phyloP scores from a whole-genome alignment of 2,888 invertebrate species.

The Pyrgus malvae region DNA sequence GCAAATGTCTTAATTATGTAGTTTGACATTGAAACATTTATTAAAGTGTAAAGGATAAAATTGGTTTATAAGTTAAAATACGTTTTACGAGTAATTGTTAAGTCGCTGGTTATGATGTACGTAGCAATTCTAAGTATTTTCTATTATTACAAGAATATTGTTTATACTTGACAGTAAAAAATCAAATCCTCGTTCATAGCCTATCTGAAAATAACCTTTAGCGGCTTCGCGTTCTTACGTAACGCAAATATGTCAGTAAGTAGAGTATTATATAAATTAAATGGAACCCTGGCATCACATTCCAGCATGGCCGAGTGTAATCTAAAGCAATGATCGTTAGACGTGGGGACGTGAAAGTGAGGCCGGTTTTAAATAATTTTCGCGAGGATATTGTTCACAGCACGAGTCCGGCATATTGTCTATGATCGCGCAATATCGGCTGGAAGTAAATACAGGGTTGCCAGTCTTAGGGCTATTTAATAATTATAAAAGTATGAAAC shows the following conservation, averaged over 20 bases:
- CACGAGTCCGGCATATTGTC: slow-evolving; percentile 49
- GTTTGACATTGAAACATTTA: no score
- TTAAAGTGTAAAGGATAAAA: no score
- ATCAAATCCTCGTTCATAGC: slow-evolving; percentile 1
- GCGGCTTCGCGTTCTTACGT: slow-evolving; percentile 1
- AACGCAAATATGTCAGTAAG: slow-evolving; percentile 21
- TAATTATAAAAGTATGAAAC: no score
- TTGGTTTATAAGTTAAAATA: no score
- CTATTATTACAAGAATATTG: neutral
- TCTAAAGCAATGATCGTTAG: slow-evolving; percentile 47
- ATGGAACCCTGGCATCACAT: slow-evolving; percentile 29
- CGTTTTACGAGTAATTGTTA: no score
- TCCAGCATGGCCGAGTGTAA: slow-evolving; percentile 36
- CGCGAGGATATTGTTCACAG: slow-evolving; percentile 75
- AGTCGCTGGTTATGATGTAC: no score
- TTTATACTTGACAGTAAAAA: neutral
- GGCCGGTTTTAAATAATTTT: slow-evolving; percentile 69
- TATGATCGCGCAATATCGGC: slow-evolving; percentile 5
- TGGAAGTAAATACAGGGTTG: neutral
- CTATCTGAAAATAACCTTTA: slow-evolving; percentile 19
- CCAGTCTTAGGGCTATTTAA: neutral
- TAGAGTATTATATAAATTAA: slow-evolving; percentile 17
- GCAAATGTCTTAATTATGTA: no score
- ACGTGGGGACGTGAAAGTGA: slow-evolving; percentile 65
- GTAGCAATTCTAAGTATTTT: no score